These are phyloP conservation scores for Pandemis heparana DNA, from an alignment of 2,888 invertebrate species.

Conservation along the genomic window DNA sequence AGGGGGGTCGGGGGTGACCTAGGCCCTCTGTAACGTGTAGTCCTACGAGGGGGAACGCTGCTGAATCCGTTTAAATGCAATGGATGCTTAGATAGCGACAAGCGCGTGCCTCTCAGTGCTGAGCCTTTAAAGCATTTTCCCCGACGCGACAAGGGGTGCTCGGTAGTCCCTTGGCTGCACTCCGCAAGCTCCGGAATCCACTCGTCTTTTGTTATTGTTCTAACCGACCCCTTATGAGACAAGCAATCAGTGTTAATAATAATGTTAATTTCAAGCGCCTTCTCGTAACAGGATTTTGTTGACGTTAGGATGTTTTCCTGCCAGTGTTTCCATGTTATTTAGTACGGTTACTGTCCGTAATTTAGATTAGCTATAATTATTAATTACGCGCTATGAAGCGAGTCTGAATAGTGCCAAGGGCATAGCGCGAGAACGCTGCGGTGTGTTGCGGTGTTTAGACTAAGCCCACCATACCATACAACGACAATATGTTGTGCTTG, in stretches of 20 bases:
- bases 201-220: neutral
- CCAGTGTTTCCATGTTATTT: neutral
- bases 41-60: conserved; percentile 57
- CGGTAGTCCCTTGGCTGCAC: neutral
- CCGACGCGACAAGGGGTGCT: neutral
- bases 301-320: neutral
- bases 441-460: neutral
- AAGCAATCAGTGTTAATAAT: neutral
- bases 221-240: neutral
- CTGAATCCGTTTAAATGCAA: conserved; percentile 61
- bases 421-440: neutral
- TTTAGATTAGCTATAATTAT: conserved; percentile 8
- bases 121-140: conserved; percentile 6
- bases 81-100: conserved; percentile 53
- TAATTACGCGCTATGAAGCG: conserved; percentile 5
- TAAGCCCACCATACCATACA: neutral
- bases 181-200: conserved; percentile 7
- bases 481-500: neutral
- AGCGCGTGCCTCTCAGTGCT: conserved; percentile 21
- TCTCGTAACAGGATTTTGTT: neutral
- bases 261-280: neutral
- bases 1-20: conserved; percentile 57
- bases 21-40: conserved; percentile 55
- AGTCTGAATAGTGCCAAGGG: conserved; percentile 8
- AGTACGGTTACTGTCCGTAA: neutral